Percentiles rank a stretch among this genome's conserved stretches.
These are phyloP conservation scores for Micropoecilia bifurca DNA, from an alignment of 2,797 vertebrate genomes.

Conservation along the genomic window DNA sequence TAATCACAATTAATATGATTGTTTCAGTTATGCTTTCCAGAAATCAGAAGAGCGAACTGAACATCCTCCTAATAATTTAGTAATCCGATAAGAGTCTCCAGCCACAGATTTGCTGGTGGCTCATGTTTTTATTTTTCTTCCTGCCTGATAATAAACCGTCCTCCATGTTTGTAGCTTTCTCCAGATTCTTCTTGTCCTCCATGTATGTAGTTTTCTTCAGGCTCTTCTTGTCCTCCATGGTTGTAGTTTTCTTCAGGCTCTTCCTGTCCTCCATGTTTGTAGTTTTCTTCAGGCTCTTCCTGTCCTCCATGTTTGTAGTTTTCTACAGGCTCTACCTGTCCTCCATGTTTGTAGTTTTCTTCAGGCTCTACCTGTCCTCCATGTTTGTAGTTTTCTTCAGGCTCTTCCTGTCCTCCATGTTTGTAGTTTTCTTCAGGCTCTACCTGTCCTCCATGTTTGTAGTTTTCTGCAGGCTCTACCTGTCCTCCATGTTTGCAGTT, in stretches of 20 bases:
- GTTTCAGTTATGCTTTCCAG: background rate
- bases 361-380: background rate
- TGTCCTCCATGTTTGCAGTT: no score
- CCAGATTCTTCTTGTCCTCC: background rate
- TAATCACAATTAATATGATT: no score
- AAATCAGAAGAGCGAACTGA: background rate
- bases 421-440: no score
- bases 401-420: conserved; percentile 36
- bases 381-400: conserved; percentile 85
- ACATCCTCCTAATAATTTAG: background rate
- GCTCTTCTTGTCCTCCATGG: conserved; percentile 37
- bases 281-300: conserved; percentile 86
- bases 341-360: no score
- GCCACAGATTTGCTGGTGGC: background rate
- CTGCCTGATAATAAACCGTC: background rate
- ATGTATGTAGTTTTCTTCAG: conserved; percentile 85
- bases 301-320: conserved; percentile 71
- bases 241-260: no score
- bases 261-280: conserved; percentile 13
- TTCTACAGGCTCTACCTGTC: conserved; percentile 80
- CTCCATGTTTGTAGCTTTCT: no score
- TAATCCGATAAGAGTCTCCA: background rate
- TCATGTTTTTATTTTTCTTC: no score
- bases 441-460: no score
- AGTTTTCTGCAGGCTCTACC: no score